phyloP scores from a whole-genome alignment of 2,888 invertebrate genomes.

The Seira ritae region DNA sequence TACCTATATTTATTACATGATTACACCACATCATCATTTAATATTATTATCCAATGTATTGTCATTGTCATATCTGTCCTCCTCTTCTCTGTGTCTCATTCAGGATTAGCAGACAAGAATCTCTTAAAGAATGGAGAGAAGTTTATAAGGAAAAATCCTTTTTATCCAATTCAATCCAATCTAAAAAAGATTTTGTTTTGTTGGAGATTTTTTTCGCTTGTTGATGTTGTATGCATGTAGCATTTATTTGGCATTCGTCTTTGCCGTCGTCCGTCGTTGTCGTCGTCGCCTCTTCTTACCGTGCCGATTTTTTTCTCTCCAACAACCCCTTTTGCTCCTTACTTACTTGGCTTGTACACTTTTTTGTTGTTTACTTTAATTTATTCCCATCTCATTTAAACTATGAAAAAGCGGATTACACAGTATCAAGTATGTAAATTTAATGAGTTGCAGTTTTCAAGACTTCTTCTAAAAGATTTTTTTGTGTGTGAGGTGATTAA shows the following conservation, averaged over 20 bases:
- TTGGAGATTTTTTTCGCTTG: too few relatives aligned
- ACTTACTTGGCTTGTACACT: slow-evolving; percentile 49
- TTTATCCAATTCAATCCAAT: slow-evolving; percentile 7
- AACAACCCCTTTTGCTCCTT: background rate
- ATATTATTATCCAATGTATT: background rate
- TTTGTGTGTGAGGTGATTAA: slow-evolving; percentile 42
- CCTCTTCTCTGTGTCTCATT: slow-evolving; percentile 54
- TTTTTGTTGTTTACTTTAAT: slow-evolving; percentile 57
- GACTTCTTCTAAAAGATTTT: slow-evolving; percentile 33
- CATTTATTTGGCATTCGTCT: background rate
- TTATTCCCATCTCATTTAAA: slow-evolving; percentile 60
- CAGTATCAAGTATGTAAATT: slow-evolving; percentile 65
- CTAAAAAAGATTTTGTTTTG: background rate
- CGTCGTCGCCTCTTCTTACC: background rate
- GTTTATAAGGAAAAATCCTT: background rate
- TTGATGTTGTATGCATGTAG: too few relatives aligned
- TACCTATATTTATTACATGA: slow-evolving; percentile 23
- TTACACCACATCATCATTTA: background rate
- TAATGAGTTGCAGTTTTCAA: slow-evolving; percentile 66
- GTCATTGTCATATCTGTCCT: slow-evolving; percentile 44
- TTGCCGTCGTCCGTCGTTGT: slow-evolving; percentile 20
- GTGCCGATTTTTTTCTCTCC: slow-evolving; percentile 51
- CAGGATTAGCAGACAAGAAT: slow-evolving; percentile 48
- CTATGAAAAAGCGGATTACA: slow-evolving; percentile 64
- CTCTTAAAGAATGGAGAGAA: too few relatives aligned